phyloP scores from a whole-genome alignment of 2,113 vertebrate species.

The Tursiops truncatus region DNA sequence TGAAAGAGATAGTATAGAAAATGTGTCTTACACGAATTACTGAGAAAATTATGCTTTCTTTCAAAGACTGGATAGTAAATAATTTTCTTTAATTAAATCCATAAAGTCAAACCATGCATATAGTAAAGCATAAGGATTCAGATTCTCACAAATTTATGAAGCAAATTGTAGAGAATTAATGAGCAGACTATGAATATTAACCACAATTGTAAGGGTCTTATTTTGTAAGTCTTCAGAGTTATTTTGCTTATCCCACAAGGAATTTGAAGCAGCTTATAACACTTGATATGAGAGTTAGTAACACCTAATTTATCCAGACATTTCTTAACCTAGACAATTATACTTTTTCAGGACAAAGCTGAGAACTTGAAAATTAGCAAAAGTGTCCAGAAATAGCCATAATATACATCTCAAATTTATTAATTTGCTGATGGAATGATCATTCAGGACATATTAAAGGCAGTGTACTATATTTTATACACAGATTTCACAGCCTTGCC shows the following conservation, averaged over 20 bases:
- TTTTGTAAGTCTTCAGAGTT: background rate
- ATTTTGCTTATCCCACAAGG: background rate
- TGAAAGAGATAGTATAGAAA: background rate
- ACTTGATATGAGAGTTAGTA: background rate
- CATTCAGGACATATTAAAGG: background rate
- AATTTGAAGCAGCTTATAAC: background rate
- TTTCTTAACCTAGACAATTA: background rate
- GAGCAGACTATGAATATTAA: background rate
- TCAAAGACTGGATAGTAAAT: background rate
- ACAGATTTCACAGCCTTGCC: background rate
- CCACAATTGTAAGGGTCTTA: background rate
- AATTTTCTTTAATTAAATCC: background rate
- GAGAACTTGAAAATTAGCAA: background rate
- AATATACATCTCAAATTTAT: background rate
- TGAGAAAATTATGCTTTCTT: background rate
- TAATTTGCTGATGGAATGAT: background rate
- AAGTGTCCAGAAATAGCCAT: background rate
- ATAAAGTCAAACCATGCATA: background rate
- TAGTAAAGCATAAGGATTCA: background rate
- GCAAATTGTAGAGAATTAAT: slow-evolving; percentile 10
- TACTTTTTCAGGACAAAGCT: background rate
- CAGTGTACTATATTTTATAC: background rate
- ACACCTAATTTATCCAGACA: background rate
- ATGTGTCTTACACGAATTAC: background rate
- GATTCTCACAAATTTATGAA: background rate